phyloP scores from a whole-genome alignment of 2,797 vertebrate species.

The Crocodylus rhombifer region DNA sequence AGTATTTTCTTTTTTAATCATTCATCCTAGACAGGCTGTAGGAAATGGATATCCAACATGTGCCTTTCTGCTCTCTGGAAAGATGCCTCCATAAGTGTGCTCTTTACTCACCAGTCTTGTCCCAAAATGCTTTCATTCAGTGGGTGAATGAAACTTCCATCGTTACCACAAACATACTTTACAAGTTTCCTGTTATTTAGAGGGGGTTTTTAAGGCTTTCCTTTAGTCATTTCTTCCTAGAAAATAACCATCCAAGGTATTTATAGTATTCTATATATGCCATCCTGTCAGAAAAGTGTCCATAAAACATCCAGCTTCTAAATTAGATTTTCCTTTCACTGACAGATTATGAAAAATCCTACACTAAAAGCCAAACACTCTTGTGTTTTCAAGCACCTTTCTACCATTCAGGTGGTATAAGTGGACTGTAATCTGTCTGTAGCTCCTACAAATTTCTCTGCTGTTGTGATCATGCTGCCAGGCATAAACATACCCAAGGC shows the following conservation, averaged over 20 bases:
- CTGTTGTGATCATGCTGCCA: background rate
- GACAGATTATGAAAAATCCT: background rate
- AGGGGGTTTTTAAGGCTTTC: background rate
- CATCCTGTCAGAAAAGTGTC: background rate
- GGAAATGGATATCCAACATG: background rate
- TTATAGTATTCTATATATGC: background rate
- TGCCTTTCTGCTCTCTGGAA: background rate
- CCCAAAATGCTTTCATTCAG: background rate
- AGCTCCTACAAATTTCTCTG: background rate
- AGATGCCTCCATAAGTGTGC: background rate
- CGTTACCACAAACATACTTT: background rate
- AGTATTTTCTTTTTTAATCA: background rate
- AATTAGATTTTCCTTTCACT: background rate
- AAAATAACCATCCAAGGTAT: background rate
- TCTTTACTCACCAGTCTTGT: background rate
- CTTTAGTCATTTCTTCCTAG: background rate
- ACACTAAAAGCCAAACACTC: background rate
- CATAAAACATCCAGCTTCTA: background rate
- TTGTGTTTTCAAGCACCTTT: background rate
- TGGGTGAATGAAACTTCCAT: background rate
- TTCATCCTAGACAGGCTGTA: background rate
- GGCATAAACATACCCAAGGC: background rate
- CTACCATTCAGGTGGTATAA: background rate
- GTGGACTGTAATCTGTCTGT: background rate
- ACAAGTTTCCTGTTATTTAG: background rate